Evolutionary conservation across 2,888 invertebrate species (phyloP).

Genomic region (Megalurothrips usitatus): DNA sequence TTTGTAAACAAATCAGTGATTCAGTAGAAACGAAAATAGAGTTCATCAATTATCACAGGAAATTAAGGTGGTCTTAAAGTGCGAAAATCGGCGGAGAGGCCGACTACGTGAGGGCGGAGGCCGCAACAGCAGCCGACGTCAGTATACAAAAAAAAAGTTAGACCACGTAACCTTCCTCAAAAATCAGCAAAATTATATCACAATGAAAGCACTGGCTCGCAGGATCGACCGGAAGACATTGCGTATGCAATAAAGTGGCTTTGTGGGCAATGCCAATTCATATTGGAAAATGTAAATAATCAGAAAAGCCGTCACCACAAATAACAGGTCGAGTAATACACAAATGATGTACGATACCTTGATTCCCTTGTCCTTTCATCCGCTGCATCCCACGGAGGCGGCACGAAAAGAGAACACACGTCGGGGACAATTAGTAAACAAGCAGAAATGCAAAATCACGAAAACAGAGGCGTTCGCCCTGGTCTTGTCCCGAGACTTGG

Average conservation of each 20-base stretch:
- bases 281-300: not conserved
- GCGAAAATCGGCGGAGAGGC: not conserved
- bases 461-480: too few species aligned
- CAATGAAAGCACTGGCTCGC: not conserved
- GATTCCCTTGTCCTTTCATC: slow-evolving; percentile 83
- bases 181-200: not conserved
- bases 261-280: too few species aligned
- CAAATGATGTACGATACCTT: slow-evolving; percentile 53
- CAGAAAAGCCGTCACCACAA: slow-evolving; percentile 41
- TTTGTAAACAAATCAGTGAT: too few species aligned
- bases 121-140: slow-evolving; percentile 28
- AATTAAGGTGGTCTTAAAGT: not conserved
- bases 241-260: too few species aligned
- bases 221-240: too few species aligned
- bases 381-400: slow-evolving; percentile 55
- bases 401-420: slow-evolving; percentile 55
- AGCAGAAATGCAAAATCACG: slow-evolving; percentile 32
- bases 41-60: too few species aligned
- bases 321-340: slow-evolving; percentile 38
- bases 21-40: too few species aligned
- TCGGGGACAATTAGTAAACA: slow-evolving; percentile 42
- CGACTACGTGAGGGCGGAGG: not conserved
- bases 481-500: too few species aligned
- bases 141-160: slow-evolving; percentile 22
- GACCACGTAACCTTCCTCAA: not conserved